A percentile compares a stretch with the other conserved stretches of the same genome.
Conservation (phyloP, 2,113 vertebrate species). For the Tachysurus vachellii region DNA sequence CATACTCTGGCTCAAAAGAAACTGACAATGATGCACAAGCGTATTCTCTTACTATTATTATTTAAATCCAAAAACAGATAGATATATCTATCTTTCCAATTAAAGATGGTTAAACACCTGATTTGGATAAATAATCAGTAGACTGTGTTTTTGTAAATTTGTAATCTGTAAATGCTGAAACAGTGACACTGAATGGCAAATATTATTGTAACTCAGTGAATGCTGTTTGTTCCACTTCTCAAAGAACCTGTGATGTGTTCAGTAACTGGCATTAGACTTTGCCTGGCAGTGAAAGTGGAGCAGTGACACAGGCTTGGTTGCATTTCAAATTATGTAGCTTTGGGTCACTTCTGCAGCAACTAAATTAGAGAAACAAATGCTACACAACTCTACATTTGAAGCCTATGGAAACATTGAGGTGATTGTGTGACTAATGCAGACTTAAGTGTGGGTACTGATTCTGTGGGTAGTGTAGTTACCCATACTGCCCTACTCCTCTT, state of each 20-base stretch:
- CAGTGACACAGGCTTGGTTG: conserved; percentile 8
- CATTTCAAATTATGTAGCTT: conserved; percentile 32
- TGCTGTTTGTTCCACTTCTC: conserved; percentile 16
- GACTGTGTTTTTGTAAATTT: background rate
- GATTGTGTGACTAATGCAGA: background rate
- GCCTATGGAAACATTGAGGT: background rate
- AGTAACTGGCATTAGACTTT: background rate
- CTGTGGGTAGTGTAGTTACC: background rate
- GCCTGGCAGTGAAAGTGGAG: conserved; percentile 22
- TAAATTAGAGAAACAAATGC: too few species aligned
- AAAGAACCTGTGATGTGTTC: conserved; percentile 8
- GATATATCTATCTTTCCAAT: background rate
- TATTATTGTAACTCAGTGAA: background rate
- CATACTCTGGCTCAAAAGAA: conserved; percentile 35
- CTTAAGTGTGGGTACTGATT: background rate
- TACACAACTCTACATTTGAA: background rate
- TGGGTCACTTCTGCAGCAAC: conserved; percentile 16
- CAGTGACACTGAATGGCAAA: background rate
- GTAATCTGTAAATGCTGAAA: background rate
- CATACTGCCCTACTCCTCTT: background rate
- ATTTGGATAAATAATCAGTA: background rate
- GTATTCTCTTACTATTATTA: background rate
- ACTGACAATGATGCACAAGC: background rate
- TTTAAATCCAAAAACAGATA: background rate
- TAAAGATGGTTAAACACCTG: background rate